phyloP scores from a whole-genome alignment of 2,113 vertebrate genomes.

The Pteruthius melanotis region DNA sequence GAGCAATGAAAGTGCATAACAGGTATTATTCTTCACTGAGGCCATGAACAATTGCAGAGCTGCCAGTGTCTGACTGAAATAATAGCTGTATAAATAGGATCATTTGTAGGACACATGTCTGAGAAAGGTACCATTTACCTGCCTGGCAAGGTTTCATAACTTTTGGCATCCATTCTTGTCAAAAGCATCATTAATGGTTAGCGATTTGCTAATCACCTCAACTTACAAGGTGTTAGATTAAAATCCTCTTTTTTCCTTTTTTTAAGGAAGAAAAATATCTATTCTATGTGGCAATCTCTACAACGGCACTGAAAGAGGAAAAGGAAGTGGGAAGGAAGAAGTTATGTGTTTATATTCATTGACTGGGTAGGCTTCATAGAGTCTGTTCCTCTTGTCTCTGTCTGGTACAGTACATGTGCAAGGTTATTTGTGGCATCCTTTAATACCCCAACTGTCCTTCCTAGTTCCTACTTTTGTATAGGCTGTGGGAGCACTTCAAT shows the following conservation, averaged over 20 bases:
- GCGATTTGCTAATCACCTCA: constrained; percentile 13
- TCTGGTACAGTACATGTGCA: neutral
- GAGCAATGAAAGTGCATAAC: constrained; percentile 43
- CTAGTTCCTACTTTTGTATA: neutral
- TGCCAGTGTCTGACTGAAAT: constrained; percentile 66
- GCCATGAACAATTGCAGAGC: constrained; percentile 59
- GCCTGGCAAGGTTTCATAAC: constrained; percentile 22
- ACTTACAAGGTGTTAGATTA: neutral
- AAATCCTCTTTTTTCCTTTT: neutral
- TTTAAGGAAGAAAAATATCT: neutral
- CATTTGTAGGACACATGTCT: constrained; percentile 67
- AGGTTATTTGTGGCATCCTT: neutral
- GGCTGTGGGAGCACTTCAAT: too few relatives aligned
- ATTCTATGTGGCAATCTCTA: neutral
- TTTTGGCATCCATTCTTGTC: neutral
- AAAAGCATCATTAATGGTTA: neutral
- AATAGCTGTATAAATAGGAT: constrained; percentile 67
- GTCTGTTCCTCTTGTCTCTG: neutral
- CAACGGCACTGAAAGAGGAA: neutral
- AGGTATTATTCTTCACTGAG: constrained; percentile 62
- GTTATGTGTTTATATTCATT: neutral
- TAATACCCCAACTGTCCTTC: neutral
- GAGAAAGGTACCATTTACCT: constrained; percentile 60
- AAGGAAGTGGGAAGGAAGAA: neutral
- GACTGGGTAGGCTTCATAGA: neutral